These are phyloP conservation scores for Oncorhynchus tshawytscha DNA, from an alignment of 2,113 vertebrate genomes.

Conservation along the genomic window DNA sequence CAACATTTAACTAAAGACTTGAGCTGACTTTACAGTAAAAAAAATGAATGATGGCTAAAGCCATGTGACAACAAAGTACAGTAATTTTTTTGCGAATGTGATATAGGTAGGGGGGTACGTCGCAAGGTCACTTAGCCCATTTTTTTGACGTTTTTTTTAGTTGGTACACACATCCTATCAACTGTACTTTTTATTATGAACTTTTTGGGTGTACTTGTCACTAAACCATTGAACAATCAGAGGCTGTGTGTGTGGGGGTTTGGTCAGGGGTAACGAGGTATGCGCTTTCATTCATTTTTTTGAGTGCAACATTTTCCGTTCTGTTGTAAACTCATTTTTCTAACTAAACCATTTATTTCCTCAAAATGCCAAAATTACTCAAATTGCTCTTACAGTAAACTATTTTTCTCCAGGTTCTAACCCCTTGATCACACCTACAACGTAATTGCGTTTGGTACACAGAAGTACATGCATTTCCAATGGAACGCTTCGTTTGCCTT, in stretches of 20 bases:
- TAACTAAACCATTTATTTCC: not conserved
- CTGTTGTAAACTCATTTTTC: not conserved
- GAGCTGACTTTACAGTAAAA: not conserved
- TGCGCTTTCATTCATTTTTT: constrained; percentile 4
- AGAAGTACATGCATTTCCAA: too few relatives aligned
- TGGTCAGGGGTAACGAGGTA: not conserved
- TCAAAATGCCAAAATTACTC: not conserved
- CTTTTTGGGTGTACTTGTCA: not conserved
- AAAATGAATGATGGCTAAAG: not conserved
- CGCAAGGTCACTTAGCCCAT: not conserved
- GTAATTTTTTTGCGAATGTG: not conserved
- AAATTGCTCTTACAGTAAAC: too few relatives aligned
- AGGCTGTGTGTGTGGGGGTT: not conserved
- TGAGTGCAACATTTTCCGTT: not conserved
- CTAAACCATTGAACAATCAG: not conserved
- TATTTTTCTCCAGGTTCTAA: too few relatives aligned
- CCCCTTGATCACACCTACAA: too few relatives aligned
- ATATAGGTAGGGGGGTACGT: not conserved
- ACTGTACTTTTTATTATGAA: not conserved
- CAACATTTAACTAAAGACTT: not conserved
- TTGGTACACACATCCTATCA: too few relatives aligned
- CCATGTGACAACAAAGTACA: not conserved
- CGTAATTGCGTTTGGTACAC: too few relatives aligned
- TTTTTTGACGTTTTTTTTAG: not conserved
- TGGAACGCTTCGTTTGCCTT: too few relatives aligned